Base-by-base conservation (phyloP, 2,113 vertebrate genomes). In the Brachirus orientalis region DNA sequence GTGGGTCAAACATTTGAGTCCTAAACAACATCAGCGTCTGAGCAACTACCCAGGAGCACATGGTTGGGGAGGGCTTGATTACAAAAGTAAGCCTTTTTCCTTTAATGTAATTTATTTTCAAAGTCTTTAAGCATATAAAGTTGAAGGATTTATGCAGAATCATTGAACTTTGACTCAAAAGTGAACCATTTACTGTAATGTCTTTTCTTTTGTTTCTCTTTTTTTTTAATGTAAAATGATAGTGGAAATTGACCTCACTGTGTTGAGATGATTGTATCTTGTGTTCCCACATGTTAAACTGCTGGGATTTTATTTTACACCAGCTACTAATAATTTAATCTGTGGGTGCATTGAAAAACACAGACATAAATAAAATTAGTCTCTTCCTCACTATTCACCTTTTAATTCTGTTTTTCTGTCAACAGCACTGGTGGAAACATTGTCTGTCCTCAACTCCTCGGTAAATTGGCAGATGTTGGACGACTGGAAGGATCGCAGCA, bases 61-160 rank as follows among this genome's bases (percentile, higher is more conserved):
- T 0, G 94, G 94, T 61, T 95, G 94, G 94, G 83, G 52, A 3
- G 71, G 53, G 0, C 3, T 94, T 4, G 28, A 63, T 4, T 89
- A 82, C 8, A 3, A 90, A 0, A 83, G 94, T 94, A 47, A 86
- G 91, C 19, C 10, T 20, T 3, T 48, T 4, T 16, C 12, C 20
- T 12, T 13, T 9, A 8, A 19, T 19, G 5, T 48, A 4, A 11
- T 10, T 48, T 48, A 18, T 48, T 16, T 16, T 44, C 1, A 10
- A 38, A 38, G 37, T 38, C 8, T 38, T 38, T 38, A 10, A 11
- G 4, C 37, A 38, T 38, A 38, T 4, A 38, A 38, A 3, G 6
- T 6, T 3, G 28, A 38, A 38, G 4, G 37, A 10, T 43, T 43
- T 43, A 1, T 43, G n/a, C n/a, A n/a, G n/a, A n/a, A n/a, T n/a